Evolutionary conservation across 2,888 invertebrate species (phyloP).

Genomic region (Nomada ruficornis): DNA sequence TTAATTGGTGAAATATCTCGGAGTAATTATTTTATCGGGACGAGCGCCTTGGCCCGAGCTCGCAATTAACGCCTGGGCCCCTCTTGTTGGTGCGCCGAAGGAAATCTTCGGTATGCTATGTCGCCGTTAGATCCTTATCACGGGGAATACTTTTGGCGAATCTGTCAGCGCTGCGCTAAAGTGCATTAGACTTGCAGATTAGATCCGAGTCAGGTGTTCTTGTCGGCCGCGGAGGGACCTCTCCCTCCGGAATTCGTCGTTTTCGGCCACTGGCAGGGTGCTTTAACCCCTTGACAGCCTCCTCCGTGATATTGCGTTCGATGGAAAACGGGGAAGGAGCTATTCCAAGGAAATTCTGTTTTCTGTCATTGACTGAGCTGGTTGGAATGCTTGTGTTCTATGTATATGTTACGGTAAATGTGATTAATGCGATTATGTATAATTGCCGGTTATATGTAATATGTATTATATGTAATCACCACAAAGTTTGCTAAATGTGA

Average conservation of each 20-base stretch:
- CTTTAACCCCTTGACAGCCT: neutral
- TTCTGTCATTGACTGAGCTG: no score
- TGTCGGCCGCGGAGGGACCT: slow-evolving; percentile 15
- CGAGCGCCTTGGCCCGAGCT: slow-evolving; percentile 7
- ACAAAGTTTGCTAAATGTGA: no score
- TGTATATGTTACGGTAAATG: no score
- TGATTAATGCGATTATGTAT: no score
- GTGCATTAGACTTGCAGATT: slow-evolving; percentile 57
- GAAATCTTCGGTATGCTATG: slow-evolving; percentile 40
- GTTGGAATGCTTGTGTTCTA: no score
- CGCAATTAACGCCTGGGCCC: slow-evolving; percentile 38
- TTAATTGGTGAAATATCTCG: slow-evolving; percentile 41
- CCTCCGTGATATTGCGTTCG: no score
- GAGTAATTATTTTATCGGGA: slow-evolving; percentile 44
- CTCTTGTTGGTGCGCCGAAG: slow-evolving; percentile 11
- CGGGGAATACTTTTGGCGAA: slow-evolving; percentile 50
- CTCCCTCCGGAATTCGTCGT: slow-evolving; percentile 24
- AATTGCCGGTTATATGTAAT: no score
- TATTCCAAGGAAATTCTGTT: no score
- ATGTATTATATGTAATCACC: no score
- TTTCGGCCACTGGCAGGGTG: neutral
- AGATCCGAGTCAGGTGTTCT: slow-evolving; percentile 30
- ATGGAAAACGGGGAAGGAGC: no score
- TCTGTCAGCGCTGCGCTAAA: slow-evolving; percentile 44
- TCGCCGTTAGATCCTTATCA: slow-evolving; percentile 49